Evolutionary conservation across 2,113 vertebrate genomes (phyloP), one percentile per base, ranked within the genome.

Genomic region (Theristicus caerulescens): DNA sequence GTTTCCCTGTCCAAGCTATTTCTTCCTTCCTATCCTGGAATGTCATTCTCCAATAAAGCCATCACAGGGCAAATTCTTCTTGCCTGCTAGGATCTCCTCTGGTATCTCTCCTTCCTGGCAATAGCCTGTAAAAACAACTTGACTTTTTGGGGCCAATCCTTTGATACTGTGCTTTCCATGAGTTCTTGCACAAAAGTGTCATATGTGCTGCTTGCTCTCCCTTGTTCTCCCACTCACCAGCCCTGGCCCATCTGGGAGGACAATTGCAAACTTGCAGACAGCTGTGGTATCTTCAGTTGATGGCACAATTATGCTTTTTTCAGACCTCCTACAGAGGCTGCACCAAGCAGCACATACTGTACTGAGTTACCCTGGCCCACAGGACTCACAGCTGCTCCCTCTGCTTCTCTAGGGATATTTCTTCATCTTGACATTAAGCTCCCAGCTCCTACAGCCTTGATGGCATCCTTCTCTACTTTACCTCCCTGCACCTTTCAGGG

Each of bases 261-360:
- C 38, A 69, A 20, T 3, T 86, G 38, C 3, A 64, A 83, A 16
- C 22, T 64, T 46, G 44, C 38, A 34, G 51, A 25, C 15, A 80
- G 8, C 46, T 86, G 27, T 36, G 13, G 7, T 15, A 36, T 24
- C 22, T 58, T 72, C 38, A 46, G 13, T 13, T 76, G 32, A 21
- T 80, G 21, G 11, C 2, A 52, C 3, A 88, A 36, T 58, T 83
- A 15, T 49, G 16, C 24, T 74, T n/a, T 88, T 40, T 18, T 79
- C 36, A 76, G 57, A 29, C 9, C 24, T 58, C 20, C 46, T 52
- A 10, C 29, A 34, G 51, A 72, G 11, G 7, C 16, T 66, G 11
- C 11, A 52, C 13, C 2, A 4, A 86, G 15, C 3, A 31, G 7
- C 0, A 2, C 6, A 7, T 3, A 24, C 42, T 0, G 0, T 57